Base-by-base conservation (phyloP, 2,113 vertebrate genomes). In the Accipiter cooperii region DNA sequence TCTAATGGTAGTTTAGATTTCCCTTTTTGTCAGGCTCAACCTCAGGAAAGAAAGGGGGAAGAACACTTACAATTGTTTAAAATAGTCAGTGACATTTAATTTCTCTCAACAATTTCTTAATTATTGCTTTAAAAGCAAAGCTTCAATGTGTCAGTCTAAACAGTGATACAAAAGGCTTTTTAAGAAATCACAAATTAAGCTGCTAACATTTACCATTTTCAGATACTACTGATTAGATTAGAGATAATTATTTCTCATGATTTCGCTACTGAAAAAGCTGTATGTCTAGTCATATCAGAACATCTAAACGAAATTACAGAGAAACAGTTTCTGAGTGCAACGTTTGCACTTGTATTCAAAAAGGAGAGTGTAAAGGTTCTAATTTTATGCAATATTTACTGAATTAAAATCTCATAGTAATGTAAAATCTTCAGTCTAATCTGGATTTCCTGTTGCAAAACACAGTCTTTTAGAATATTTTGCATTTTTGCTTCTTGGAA, bases 21-120 rank as follows among this genome's bases (percentile, higher is more conserved):
- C 97, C 83, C 82, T 94, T 91, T 90, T 95, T 88, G 83, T 96
- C 93, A 96, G 96, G 93, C 89, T 93, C 91, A 92, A 79, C 68
- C 88, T 91, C 75, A 19, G 92, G 80, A 89, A 97, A 85, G 93
- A 55, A 79, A 95, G 88, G 31, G 88, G 86, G 95, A 97, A 97
- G 95, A 96, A 83, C 78, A 79, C 92, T 96, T 94, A 90, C 90
- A 95, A 92, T 97, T 97, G 97, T 97, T 97, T 96, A 91, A 92
- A 97, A 93, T 95, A 93, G 96, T 93, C 96, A 89, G 82, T 90
- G 97, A 97, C 97, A 92, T 97, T 98, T 98, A 97, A 98, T 97
- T 98, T 97, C 97, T 97, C 96, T 96, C 98, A 98, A 97, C 95
- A 98, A 96, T 98, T 98, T 98, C 96, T 98, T 98, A 98, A 98